Evolutionary conservation across 1,140 invertebrate genomes (phyloP).

Genomic region (Drosophila lacteicornis): DNA sequence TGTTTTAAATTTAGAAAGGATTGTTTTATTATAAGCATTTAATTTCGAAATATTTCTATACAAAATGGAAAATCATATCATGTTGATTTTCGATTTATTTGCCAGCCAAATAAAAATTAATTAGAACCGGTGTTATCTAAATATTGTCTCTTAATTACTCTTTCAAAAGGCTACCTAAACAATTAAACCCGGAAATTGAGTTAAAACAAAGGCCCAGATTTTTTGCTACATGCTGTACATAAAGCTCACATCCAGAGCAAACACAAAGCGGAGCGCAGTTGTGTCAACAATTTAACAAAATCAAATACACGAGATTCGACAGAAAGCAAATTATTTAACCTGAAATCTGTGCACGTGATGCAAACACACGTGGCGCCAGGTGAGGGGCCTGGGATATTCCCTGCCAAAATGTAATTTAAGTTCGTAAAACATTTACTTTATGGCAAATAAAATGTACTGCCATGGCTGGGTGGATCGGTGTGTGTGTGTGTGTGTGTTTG

Average conservation of each 20-base stretch:
- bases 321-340: conserved; percentile 34
- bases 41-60: too few relatives aligned
- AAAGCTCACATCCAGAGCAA: conserved; percentile 9
- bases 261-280: conserved; percentile 14
- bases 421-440: conserved; percentile 52
- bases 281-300: conserved; percentile 43
- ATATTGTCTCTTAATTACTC: background rate
- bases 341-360: conserved; percentile 32
- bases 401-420: conserved; percentile 48
- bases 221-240: conserved; percentile 15
- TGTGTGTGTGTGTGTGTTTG: conserved; percentile 19
- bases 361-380: conserved; percentile 31
- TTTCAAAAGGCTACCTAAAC: background rate
- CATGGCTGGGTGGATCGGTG: background rate
- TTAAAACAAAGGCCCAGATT: background rate
- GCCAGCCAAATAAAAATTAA: background rate
- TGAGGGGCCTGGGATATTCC: background rate
- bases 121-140: background rate
- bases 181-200: conserved; percentile 1
- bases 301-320: conserved; percentile 41
- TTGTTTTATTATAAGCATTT: too few relatives aligned
- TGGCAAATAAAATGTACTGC: conserved; percentile 51
- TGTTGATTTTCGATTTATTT: background rate
- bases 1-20: too few relatives aligned
- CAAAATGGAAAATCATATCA: too few relatives aligned